Percentiles rank a stretch among this genome's conserved stretches.
Evolutionary conservation across 2,113 vertebrate genomes (phyloP).

Genomic region (Erinaceus europaeus): DNA sequence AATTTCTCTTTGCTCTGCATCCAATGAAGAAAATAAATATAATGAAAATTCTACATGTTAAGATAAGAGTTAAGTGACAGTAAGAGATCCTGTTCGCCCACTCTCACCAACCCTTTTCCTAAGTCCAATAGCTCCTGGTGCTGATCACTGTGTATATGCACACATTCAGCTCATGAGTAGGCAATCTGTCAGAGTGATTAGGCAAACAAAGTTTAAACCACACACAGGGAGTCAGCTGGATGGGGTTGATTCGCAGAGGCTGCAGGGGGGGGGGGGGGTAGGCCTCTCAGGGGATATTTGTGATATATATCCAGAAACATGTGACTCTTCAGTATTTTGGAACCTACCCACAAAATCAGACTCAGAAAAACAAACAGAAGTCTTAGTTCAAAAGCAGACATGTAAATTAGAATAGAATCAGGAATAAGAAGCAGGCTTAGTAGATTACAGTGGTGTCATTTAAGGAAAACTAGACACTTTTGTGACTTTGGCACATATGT

Average conservation of each 20-base stretch:
- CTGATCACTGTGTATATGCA: not conserved
- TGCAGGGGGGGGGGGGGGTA: not conserved
- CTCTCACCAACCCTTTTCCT: not conserved
- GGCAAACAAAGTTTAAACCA: no score
- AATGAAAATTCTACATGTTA: rapidly evolving
- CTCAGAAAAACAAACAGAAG: not conserved
- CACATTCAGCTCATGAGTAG: not conserved
- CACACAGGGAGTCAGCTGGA: no score
- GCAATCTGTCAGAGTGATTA: not conserved
- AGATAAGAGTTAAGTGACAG: not conserved
- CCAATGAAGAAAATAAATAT: no score
- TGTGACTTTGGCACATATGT: rapidly evolving
- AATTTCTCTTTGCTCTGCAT: no score
- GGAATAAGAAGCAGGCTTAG: not conserved
- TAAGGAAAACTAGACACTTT: no score
- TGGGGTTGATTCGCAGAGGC: not conserved
- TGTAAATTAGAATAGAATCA: not conserved
- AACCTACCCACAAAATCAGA: not conserved
- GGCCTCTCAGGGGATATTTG: not conserved
- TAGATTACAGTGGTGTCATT: not conserved
- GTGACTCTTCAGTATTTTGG: not conserved
- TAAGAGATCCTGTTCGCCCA: not conserved
- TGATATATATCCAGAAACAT: not conserved
- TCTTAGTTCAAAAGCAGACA: not conserved
- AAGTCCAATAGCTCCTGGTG: not conserved